Percentiles rank a stretch among this genome's conserved stretches.
phyloP scores from a whole-genome alignment of 2,113 vertebrate species.

The Climacteris rufus region DNA sequence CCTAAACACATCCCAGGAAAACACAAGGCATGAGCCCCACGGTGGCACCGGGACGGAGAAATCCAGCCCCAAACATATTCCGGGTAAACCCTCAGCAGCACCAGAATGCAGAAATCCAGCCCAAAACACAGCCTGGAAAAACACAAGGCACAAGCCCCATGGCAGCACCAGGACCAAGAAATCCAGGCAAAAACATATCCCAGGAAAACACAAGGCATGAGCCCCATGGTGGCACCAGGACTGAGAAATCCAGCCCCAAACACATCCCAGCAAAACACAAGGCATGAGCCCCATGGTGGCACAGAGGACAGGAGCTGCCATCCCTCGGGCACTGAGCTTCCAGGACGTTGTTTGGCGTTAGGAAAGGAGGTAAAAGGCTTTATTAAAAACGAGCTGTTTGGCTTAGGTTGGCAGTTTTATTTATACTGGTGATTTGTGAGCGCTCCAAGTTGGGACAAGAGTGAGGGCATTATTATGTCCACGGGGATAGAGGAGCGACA shows the following conservation, averaged over 20 bases:
- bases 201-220: too few relatives aligned
- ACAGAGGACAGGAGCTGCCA: neutral
- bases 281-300: too few relatives aligned
- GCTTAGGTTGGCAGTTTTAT: neutral
- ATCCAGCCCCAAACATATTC: neutral
- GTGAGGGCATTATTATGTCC: conserved; percentile 34
- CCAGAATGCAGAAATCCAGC: too few relatives aligned
- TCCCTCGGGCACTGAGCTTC: neutral
- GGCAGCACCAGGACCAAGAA: neutral
- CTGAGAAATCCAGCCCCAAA: too few relatives aligned
- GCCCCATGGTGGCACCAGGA: too few relatives aligned
- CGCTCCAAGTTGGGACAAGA: neutral
- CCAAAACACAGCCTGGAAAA: neutral
- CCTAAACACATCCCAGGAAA: accelerated
- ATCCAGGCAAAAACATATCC: neutral
- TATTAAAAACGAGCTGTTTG: neutral
- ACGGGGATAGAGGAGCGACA: neutral
- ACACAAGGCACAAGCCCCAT: neutral
- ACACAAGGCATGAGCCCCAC: neutral
- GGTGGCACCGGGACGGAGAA: accelerated
- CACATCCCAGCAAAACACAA: too few relatives aligned
- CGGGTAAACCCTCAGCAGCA: too few relatives aligned
- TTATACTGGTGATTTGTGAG: neutral
- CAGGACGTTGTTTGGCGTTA: accelerated
- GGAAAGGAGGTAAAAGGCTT: conserved; percentile 58